Base-by-base conservation (phyloP, 23 tunicate species). In the Halocynthia aurantium region DNA sequence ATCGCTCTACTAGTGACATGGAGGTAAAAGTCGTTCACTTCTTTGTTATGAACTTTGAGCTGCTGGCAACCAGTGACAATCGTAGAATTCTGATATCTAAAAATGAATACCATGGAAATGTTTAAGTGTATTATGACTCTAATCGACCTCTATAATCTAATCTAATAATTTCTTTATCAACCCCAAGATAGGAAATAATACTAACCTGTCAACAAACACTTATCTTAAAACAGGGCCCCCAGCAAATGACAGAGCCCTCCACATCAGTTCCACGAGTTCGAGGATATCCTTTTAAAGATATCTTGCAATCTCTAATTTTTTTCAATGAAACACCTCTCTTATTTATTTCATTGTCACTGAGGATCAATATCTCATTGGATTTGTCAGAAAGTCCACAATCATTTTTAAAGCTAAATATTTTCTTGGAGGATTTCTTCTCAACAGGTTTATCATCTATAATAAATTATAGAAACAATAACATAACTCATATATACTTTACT, bases 181-280 rank as follows among this genome's bases (percentile, higher is more conserved):
- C 44, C 44, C 4, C 44, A 58, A 5, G 19, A 68, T 15, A 18
- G 13, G 12, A 20, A 68, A 68, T 21, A n/a, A 72, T 72, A 80
- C 76, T 69, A 13, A 80, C 76, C 52, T 80, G 11, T 80, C 83
- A 44, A 80, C 77, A 80, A 80, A 80, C 53, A 68, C 83, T 12
- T 93, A 92, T 6, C 98, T 93, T 6, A 93, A 92, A 6, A 92
- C 98, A 21, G 98, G 98, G 7, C n/a, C 98, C 98, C 44, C 84
- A 82, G 54, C 74, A 76, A 57, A 92, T 54, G 22, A 20, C 53
- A 61, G 88, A 86, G 6, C 62, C 44, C 10, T 75, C n/a, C 1
- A 80, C 78, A 62, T 92, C 76, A 63, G n/a, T n/a, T n/a, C n/a
- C 78, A 73, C 50, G 92, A 40, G 98, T 92, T 7, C 92, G 84